A percentile compares a stretch with the other conserved stretches of the same genome.
These are phyloP conservation scores for Empidonax traillii DNA, from an alignment of 2,113 vertebrate genomes.

Conservation along the genomic window DNA sequence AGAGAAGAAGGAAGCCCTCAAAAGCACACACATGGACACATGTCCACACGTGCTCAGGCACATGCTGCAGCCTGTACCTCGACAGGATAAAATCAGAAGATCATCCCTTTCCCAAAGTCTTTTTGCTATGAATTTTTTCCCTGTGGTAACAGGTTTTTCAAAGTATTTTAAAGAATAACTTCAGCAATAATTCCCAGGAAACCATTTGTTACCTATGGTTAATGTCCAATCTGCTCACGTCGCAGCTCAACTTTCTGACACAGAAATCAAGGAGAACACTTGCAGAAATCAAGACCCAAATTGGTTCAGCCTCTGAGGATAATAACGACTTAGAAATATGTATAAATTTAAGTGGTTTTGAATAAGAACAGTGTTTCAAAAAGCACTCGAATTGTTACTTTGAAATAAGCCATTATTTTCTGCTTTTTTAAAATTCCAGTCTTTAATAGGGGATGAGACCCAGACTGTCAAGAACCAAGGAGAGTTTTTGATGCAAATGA, in stretches of 20 bases:
- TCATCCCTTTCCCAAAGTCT: not conserved
- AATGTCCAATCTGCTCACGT: not conserved
- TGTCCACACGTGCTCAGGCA: not conserved
- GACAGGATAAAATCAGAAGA: not conserved
- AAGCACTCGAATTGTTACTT: slow-evolving; percentile 60
- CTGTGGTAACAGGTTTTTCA: not conserved
- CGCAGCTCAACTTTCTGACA: slow-evolving; percentile 46
- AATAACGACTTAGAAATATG: slow-evolving; percentile 62
- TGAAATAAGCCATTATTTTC: slow-evolving; percentile 72
- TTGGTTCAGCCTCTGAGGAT: slow-evolving; percentile 61
- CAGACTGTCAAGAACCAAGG: slow-evolving; percentile 36
- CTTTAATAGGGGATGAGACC: slow-evolving; percentile 58
- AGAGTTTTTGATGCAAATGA: slow-evolving; percentile 62
- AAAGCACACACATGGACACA: not conserved
- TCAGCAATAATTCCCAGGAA: slow-evolving; percentile 33
- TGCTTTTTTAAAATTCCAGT: slow-evolving; percentile 51
- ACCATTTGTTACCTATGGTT: slow-evolving; percentile 17
- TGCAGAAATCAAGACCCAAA: slow-evolving; percentile 51
- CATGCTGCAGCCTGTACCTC: not conserved
- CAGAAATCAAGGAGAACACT: slow-evolving; percentile 53
- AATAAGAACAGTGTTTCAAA: slow-evolving; percentile 65
- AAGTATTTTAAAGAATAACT: slow-evolving; percentile 43
- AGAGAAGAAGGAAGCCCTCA: not conserved
- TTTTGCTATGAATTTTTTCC: not conserved
- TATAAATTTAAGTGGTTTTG: slow-evolving; percentile 66